Conservation (phyloP, 2,797 vertebrate species). For the Lateolabrax maculatus region DNA sequence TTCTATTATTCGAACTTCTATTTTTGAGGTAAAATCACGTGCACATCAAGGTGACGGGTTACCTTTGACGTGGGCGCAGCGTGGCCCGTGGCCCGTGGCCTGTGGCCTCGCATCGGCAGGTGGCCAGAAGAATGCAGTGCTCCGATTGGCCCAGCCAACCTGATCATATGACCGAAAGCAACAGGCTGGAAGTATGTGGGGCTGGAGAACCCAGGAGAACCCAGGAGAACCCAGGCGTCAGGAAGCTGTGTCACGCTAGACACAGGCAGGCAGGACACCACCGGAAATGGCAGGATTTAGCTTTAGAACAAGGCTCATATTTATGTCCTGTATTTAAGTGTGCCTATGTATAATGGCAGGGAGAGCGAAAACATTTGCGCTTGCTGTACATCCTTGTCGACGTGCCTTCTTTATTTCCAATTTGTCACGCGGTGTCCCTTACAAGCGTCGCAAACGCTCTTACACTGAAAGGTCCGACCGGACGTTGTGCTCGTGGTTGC, state of each 20-base stretch:
- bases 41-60: no score
- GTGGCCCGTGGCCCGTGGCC: no score
- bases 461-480: slow-evolving; percentile 44
- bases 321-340: background rate
- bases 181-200: slow-evolving; percentile 32
- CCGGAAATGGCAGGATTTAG: background rate
- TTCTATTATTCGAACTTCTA: background rate
- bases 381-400: no score
- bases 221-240: background rate
- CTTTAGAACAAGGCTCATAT: background rate
- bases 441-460: background rate
- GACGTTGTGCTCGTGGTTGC: background rate
- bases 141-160: slow-evolving; percentile 56
- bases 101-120: background rate
- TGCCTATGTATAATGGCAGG: background rate
- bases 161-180: slow-evolving; percentile 66
- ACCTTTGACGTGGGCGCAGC: no score
- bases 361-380: background rate
- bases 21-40: background rate
- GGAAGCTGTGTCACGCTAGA: background rate
- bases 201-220: background rate
- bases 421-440: background rate
- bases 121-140: background rate
- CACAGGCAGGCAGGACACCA: fast-evolving
- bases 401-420: background rate